phyloP scores from a whole-genome alignment of 2,797 vertebrate species.

The Fistularia tabacaria region DNA sequence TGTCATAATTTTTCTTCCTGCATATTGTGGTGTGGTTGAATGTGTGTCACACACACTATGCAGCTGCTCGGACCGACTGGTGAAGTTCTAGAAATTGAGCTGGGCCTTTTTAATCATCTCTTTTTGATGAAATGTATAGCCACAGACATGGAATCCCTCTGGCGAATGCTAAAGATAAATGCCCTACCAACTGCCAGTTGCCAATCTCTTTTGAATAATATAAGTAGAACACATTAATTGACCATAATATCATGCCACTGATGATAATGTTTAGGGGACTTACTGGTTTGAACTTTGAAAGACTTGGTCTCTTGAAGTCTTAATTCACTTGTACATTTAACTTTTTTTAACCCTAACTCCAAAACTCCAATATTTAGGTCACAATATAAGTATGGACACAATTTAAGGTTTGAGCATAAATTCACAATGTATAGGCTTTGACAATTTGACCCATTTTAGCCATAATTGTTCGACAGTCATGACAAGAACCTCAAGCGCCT shows the following conservation, averaged over 20 bases:
- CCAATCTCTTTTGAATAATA: background rate
- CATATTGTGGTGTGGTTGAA: slow-evolving; percentile 42
- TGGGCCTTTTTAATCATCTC: too few relatives aligned
- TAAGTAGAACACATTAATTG: background rate
- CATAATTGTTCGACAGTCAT: too few relatives aligned
- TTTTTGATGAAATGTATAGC: background rate
- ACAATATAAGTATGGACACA: background rate
- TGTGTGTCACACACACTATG: slow-evolving; percentile 20
- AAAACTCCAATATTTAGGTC: background rate
- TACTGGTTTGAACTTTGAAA: background rate
- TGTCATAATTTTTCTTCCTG: slow-evolving; percentile 47
- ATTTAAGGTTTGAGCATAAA: background rate
- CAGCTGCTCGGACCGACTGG: slow-evolving; percentile 21
- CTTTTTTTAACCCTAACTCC: background rate
- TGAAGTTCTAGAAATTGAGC: background rate
- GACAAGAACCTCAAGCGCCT: too few relatives aligned
- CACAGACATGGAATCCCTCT: background rate
- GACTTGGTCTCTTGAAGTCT: background rate
- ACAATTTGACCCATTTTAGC: too few relatives aligned
- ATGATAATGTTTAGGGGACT: background rate
- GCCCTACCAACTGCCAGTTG: background rate
- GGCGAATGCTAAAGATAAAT: background rate
- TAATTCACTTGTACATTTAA: background rate
- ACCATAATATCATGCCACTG: too few relatives aligned
- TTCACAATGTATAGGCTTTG: background rate